phyloP scores from a whole-genome alignment of 2,888 invertebrate species.

The Acleris literana region DNA sequence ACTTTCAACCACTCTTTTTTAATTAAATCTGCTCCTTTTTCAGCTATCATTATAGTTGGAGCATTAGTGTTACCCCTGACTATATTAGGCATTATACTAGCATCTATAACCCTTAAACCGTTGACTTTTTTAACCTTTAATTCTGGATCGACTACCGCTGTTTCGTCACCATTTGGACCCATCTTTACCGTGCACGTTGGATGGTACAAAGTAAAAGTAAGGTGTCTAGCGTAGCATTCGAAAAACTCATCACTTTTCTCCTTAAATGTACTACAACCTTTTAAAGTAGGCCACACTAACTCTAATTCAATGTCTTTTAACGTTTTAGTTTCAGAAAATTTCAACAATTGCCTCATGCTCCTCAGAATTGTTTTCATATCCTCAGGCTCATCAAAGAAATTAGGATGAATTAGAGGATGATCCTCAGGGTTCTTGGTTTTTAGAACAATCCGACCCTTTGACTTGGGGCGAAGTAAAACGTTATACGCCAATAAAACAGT shows the following conservation, averaged over 20 bases:
- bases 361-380: slow-evolving; percentile 71
- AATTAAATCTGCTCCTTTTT: slow-evolving; percentile 86
- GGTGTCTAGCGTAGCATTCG: slow-evolving; percentile 56
- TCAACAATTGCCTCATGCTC: slow-evolving; percentile 51
- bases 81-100: slow-evolving; percentile 86
- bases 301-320: slow-evolving; percentile 56
- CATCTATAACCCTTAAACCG: slow-evolving; percentile 85
- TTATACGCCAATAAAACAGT: slow-evolving; percentile 75
- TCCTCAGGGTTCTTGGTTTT: slow-evolving; percentile 86
- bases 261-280: slow-evolving; percentile 55
- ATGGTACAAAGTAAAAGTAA: slow-evolving; percentile 85
- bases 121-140: slow-evolving; percentile 80
- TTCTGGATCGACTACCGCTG: slow-evolving; percentile 82
- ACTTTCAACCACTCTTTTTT: slow-evolving; percentile 77
- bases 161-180: slow-evolving; percentile 76
- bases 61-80: slow-evolving; percentile 86
- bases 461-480: slow-evolving; percentile 86
- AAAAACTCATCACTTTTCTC: slow-evolving; percentile 54
- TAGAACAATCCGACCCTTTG: slow-evolving; percentile 86
- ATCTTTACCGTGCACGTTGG: slow-evolving; percentile 87
- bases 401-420: slow-evolving; percentile 85
- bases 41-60: slow-evolving; percentile 86
- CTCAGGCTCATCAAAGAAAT: slow-evolving; percentile 83
- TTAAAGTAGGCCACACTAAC: slow-evolving; percentile 58
- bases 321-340: slow-evolving; percentile 54